These are phyloP conservation scores for Styela clava DNA, from an alignment of 23 tunicate genomes.

Conservation along the genomic window DNA sequence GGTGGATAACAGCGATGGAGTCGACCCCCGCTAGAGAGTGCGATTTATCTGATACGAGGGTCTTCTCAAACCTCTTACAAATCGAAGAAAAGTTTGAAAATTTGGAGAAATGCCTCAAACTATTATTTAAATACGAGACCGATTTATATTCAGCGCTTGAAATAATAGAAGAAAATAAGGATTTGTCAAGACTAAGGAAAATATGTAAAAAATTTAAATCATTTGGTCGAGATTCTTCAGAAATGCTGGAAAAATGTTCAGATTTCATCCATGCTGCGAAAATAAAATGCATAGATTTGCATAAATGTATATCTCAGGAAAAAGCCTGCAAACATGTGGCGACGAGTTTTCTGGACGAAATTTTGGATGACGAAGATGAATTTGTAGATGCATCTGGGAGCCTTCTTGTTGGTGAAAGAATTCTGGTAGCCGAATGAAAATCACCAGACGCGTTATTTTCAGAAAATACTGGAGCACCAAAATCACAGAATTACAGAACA, in stretches of 20 bases:
- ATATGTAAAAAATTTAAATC: constrained; percentile 52
- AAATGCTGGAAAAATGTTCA: constrained; percentile 66
- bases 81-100: constrained; percentile 68
- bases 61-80: constrained; percentile 21
- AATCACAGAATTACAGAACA: constrained; percentile 54
- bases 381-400: constrained; percentile 76
- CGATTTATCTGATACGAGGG: not conserved
- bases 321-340: constrained; percentile 50
- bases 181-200: constrained; percentile 25
- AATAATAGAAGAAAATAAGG: constrained; percentile 55
- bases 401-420: not conserved
- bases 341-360: too few relatives aligned
- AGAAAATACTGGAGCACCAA: not conserved
- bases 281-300: constrained; percentile 62
- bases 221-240: constrained; percentile 72
- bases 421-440: not conserved
- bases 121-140: constrained; percentile 78
- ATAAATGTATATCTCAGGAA: constrained; percentile 60
- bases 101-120: constrained; percentile 80
- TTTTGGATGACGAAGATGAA: constrained; percentile 61
- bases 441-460: not conserved
- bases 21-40: not conserved
- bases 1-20: not conserved
- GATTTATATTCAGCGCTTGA: constrained; percentile 63
- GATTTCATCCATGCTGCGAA: constrained; percentile 72